Evolutionary conservation across 1,140 invertebrate species (phyloP), one percentile per base, ranked within the genome.

Genomic region (Cryptotermes secundus): DNA sequence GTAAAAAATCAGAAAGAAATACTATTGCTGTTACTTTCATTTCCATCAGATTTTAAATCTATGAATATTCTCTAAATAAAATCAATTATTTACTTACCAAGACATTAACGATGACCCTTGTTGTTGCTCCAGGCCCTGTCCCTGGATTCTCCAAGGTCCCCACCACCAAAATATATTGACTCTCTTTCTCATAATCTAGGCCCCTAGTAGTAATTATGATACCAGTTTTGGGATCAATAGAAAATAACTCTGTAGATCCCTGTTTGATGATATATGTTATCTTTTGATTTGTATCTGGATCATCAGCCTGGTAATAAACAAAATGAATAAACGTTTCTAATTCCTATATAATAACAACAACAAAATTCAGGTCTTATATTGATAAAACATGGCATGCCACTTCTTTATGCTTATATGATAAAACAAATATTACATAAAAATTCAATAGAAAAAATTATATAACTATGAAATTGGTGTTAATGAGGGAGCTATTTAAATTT

Each of bases 241-340:
- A 92, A 88, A 98, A 98, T 24, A 97, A 90, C 36, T 96, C 95
- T 0, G 93, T 94, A 34, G 94, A 92, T 1, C 96, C 96, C 90
- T 95, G 94, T 79, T 94, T 92, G 42, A 98, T 94, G 1, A 93
- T 93, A 88, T 98, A 98, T 0, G 96, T 97, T 38, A 98, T 95
- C 85, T 89, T 89, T 84, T 95, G 94, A 36, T 92, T 91, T 4
- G 95, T 95, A 86, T 97, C 96, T 34, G 95, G 95, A 91, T 97
- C 96, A 86, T 92, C 91, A n/a, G 93, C 93, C 92, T 93, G 88
- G 83, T 88, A 88, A 82, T 22, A n/a, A 22, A 35, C n/a, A n/a
- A 19, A 2, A n/a, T 22, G 12, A 86, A 86, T 35, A 36, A 36
- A n/a, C 9, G 26, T 4, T 38, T 35, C 24, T 81, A 38, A 36